Percentiles rank a stretch among this genome's conserved stretches.
Evolutionary conservation across 2,888 invertebrate genomes (phyloP).

Genomic region (Drosophila fungiperda): DNA sequence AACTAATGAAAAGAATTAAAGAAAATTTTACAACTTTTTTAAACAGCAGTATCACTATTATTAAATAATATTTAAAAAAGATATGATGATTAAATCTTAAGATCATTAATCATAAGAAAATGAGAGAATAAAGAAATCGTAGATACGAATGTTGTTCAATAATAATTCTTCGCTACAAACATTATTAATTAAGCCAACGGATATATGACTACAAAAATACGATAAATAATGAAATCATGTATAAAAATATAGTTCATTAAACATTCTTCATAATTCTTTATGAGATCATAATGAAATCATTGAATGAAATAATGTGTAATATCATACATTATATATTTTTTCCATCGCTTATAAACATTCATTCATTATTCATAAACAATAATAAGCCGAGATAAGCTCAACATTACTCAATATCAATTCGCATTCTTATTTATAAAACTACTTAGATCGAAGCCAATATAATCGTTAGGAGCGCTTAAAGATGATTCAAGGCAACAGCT

Average conservation of each 20-base stretch:
- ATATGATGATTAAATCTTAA: background rate
- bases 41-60: background rate
- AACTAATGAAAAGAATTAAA: background rate
- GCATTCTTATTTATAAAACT: background rate
- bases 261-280: background rate
- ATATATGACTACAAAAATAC: background rate
- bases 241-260: background rate
- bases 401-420: background rate
- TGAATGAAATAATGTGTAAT: background rate
- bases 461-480: conserved; percentile 12
- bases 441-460: background rate
- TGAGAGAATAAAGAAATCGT: background rate
- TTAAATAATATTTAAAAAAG: background rate
- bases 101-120: background rate
- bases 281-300: conserved; percentile 1
- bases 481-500: conserved; percentile 5
- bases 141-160: background rate
- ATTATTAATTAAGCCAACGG: background rate
- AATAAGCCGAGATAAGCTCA: background rate
- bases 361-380: background rate
- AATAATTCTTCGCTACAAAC: background rate
- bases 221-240: background rate
- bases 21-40: background rate
- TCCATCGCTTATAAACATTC: too few species aligned
- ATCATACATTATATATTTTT: background rate